Base-by-base conservation (phyloP, 2,888 invertebrate genomes). In the Lutraria lutraria region DNA sequence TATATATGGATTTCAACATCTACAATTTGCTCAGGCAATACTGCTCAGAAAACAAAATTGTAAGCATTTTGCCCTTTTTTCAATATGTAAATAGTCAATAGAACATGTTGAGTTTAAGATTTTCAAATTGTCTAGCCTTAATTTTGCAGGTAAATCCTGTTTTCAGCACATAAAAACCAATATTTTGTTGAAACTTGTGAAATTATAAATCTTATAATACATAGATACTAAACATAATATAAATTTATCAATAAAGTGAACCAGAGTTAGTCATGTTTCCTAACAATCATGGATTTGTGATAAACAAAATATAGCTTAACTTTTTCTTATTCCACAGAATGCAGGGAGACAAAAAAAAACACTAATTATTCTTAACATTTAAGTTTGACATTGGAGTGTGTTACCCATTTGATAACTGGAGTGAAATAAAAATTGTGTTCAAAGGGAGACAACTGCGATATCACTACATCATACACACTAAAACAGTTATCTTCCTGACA, bases 391-490 rank as follows among this genome's bases (percentile, higher is more conserved):
- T 8, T 4, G 43, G 43, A 43, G 43, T 4, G 43, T 43, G 43
- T 43, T 43, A 43, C 43, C 43, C 8, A 43, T 43, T 43, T 4
- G 8, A 43, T 43, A 2, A 43, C 43, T 4, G 21, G 60, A 21
- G 60, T 21, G 60, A 60, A 19, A 19, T 4, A 19, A n/a, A n/a
- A 60, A 68, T 8, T n/a, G 6, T 25, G 2, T 25, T 25, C 63
- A 68, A 68, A 68, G 63, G 63, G 63, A 25, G 63, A 25, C 63
- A 68, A 68, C n/a, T 68, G 25, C 63, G 12, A 25, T 68, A 68
- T 8, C 0, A 3, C 63, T 68, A 10, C 25, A 68, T 13, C n/a
- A 43, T 8, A 43, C 8, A 43, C 2, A 68, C 63, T 68, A 6
- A 68, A n/a, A 4, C 12, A 25, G 63, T 68, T 68, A 25, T 68